Evolutionary conservation across 2,888 invertebrate species (phyloP).

Genomic region (Caradrina clavipalpis): DNA sequence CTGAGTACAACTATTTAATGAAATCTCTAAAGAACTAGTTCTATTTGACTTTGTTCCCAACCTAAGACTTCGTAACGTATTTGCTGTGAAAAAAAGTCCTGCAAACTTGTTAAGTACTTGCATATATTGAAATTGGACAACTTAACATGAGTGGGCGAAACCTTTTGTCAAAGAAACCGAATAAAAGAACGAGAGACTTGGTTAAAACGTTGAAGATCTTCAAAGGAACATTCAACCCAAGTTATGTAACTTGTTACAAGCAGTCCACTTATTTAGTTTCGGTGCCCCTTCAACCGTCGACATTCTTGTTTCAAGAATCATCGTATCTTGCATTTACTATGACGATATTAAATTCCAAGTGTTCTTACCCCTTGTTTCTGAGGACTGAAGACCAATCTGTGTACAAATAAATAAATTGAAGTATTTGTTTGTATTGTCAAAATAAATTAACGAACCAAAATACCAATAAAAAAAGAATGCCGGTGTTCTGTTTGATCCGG

Average conservation of each 20-base stretch:
- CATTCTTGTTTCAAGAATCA: slow-evolving; percentile 39
- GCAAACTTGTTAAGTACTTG: slow-evolving; percentile 39
- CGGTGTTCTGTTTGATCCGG: too few species aligned
- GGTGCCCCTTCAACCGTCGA: slow-evolving; percentile 13
- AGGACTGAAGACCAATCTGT: slow-evolving; percentile 19
- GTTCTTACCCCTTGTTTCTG: slow-evolving; percentile 25
- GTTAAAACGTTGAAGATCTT: slow-evolving; percentile 42
- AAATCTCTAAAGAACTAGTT: slow-evolving; percentile 8
- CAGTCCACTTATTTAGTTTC: slow-evolving; percentile 47
- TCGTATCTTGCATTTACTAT: slow-evolving; percentile 49
- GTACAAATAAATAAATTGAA: too few species aligned
- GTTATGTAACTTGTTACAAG: slow-evolving; percentile 17
- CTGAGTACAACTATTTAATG: background rate
- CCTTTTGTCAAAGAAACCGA: slow-evolving; percentile 52
- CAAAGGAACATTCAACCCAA: slow-evolving; percentile 41
- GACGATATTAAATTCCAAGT: slow-evolving; percentile 54
- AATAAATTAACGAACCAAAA: too few species aligned
- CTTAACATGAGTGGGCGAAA: slow-evolving; percentile 47
- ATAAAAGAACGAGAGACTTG: slow-evolving; percentile 46
- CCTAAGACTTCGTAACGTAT: background rate
- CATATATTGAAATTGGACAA: slow-evolving; percentile 59
- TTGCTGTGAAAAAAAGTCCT: slow-evolving; percentile 16
- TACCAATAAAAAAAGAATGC: too few species aligned
- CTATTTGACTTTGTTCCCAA: slow-evolving; percentile 28
- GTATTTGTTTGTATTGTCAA: too few species aligned